Evolutionary conservation across 2,113 vertebrate genomes (phyloP).

Genomic region (Otocyon megalotis): DNA sequence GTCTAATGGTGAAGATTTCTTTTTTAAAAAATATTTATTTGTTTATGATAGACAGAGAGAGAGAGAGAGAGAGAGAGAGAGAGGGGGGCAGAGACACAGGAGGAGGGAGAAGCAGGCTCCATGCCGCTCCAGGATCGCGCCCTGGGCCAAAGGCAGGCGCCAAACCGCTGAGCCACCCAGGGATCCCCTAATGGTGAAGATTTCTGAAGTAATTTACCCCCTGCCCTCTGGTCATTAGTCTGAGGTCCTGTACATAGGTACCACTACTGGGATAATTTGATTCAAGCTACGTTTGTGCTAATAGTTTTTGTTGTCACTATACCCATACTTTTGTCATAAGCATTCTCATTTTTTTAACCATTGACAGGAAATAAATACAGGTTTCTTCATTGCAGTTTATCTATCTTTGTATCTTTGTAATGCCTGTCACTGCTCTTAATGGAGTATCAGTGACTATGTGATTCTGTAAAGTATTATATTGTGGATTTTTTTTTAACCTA

Average conservation of each 20-base stretch:
- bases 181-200: too few species aligned
- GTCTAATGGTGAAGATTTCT: neutral
- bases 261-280: neutral
- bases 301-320: neutral
- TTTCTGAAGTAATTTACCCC: neutral
- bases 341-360: neutral
- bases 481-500: neutral
- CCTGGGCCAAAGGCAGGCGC: too few species aligned
- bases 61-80: too few species aligned
- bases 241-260: neutral
- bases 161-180: too few species aligned
- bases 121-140: too few species aligned
- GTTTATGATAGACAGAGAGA: too few species aligned
- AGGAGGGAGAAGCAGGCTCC: too few species aligned
- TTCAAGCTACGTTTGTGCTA: neutral
- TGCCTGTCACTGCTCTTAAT: conserved; percentile 4
- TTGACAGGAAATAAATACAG: neutral
- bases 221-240: neutral
- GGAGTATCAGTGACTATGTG: neutral
- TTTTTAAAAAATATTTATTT: too few species aligned
- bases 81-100: too few species aligned
- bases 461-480: neutral
- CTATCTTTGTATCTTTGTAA: conserved; percentile 2
- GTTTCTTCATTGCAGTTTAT: neutral
- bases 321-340: neutral